Base-by-base conservation (phyloP, 2,113 vertebrate genomes). In the Psilopsiagon aurifrons region DNA sequence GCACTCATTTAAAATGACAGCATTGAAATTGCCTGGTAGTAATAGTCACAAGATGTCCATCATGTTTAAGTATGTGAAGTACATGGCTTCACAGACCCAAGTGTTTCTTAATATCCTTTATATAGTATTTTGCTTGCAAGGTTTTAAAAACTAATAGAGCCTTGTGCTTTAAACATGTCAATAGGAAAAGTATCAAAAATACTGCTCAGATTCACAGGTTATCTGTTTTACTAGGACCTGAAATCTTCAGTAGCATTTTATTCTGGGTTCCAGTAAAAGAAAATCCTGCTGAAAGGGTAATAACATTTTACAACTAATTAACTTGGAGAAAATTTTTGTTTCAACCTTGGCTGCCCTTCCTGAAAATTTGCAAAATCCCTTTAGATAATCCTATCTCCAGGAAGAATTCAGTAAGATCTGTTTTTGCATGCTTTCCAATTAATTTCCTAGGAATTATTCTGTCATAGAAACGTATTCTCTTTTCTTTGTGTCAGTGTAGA, bases 111-210 rank as follows among this genome's bases (percentile, higher is more conserved):
- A 57, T 88, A 92, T 88, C 79, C 46, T 88, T 80, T 86, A 13
- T 63, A 52, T 19, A 41, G 4, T 29, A 29, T 76, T 96, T 93
- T 54, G 41, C 91, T 95, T 97, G 64, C 67, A 92, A 94, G 39
- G n/a, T 69, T 96, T 76, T 80, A 88, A 95, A 83, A 90, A 62
- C 2, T 7, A 20, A 86, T 83, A 82, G 25, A 87, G 4, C 24
- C 39, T 74, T 82, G 70, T 52, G 51, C 54, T 64, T 95, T 73
- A 90, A 63, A 93, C 1, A 10, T 22, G 6, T 44, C 33, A 68
- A 19, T 67, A n/a, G 22, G 41, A 83, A 93, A 85, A 24, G 4
- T 44, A 46, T 55, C 55, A 81, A 83, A 77, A 88, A n/a, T 15
- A 43, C 25, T 84, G 29, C 52, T 85, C 71, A 73, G 33, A 86